Evolutionary conservation across 2,113 vertebrate species (phyloP).

Genomic region (Budorcas taxicolor): DNA sequence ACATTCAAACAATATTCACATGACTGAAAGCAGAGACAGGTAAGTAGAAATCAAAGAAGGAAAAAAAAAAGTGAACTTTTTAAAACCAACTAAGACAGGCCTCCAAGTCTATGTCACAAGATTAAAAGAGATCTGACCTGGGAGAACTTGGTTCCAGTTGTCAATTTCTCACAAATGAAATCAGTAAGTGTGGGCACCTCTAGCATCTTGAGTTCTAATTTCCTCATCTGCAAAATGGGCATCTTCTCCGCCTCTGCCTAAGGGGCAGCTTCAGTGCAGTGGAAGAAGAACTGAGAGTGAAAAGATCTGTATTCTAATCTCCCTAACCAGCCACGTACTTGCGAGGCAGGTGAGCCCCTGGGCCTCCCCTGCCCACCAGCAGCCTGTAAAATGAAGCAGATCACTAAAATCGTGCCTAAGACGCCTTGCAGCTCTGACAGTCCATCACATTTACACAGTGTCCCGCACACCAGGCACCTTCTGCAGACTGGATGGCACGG

Average conservation of each 20-base stretch:
- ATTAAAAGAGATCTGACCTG: neutral
- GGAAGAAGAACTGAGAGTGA: neutral
- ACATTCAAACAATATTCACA: neutral
- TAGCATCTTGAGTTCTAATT: too few relatives aligned
- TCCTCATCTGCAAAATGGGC: neutral
- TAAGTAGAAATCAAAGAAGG: constrained; percentile 41
- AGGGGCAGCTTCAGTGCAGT: neutral
- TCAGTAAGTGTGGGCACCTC: neutral
- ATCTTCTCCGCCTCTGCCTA: neutral
- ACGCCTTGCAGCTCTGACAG: neutral
- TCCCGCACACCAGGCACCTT: neutral
- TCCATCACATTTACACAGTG: neutral
- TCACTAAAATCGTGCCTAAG: neutral
- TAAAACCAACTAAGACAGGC: neutral
- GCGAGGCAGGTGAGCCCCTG: neutral
- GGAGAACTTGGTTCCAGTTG: neutral
- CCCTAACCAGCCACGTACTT: neutral
- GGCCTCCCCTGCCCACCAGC: neutral
- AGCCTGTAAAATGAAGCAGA: neutral
- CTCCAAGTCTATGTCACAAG: neutral
- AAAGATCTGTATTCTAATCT: neutral
- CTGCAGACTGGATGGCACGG: neutral
- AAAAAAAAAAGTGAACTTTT: neutral
- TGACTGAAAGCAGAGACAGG: constrained; percentile 10
- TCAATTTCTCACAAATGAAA: neutral